These are phyloP conservation scores for Asobara japonica DNA, from an alignment of 1,140 invertebrate species.

Conservation along the genomic window DNA sequence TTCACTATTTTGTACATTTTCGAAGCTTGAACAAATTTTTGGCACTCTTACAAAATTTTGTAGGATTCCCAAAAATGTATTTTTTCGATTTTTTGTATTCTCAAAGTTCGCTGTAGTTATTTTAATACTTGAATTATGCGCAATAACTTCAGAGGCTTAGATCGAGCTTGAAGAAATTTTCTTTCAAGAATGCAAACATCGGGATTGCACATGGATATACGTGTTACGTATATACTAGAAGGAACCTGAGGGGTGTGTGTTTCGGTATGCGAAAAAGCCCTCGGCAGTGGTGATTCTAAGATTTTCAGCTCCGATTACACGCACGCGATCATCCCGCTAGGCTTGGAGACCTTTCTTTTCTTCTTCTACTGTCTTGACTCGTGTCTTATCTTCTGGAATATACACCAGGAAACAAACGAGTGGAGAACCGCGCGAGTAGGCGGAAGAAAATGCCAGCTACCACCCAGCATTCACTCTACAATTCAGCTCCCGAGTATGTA, in stretches of 20 bases:
- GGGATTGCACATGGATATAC: neutral
- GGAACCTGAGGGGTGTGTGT: neutral
- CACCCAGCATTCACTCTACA: constrained; percentile 7
- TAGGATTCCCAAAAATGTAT: too few species aligned
- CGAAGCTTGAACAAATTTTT: too few species aligned
- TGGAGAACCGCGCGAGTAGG: neutral
- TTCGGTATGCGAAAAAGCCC: constrained; percentile 34
- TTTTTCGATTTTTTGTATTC: too few species aligned
- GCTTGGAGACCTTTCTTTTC: constrained; percentile 5
- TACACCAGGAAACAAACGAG: constrained; percentile 26
- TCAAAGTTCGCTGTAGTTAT: too few species aligned
- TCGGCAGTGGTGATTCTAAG: constrained; percentile 37
- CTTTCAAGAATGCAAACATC: neutral
- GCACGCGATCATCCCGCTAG: constrained; percentile 49
- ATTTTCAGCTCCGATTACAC: constrained; percentile 53
- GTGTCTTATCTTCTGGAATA: constrained; percentile 2
- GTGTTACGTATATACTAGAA: neutral
- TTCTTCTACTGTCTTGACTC: neutral
- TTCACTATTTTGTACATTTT: too few species aligned
- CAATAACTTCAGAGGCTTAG: too few species aligned
- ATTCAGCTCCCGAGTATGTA: neutral
- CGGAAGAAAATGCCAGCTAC: constrained; percentile 1
- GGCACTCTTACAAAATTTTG: too few species aligned
- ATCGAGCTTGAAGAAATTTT: too few species aligned
- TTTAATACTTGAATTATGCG: too few species aligned